Evolutionary conservation across 1,140 invertebrate species (phyloP), one percentile per base, ranked within the genome.

Genomic region (Rhizoglyphus robini): DNA sequence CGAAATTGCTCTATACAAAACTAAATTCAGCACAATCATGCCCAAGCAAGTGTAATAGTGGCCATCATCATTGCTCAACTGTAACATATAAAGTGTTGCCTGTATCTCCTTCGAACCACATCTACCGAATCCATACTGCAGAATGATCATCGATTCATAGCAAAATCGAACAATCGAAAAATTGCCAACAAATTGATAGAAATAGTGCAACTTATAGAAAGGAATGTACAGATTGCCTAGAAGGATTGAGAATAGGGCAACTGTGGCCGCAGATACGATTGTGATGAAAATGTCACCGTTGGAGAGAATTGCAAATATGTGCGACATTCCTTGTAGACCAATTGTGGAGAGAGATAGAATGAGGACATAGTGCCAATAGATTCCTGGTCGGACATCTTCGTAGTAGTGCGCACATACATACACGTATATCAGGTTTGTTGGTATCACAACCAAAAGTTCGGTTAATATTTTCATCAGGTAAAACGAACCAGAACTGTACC

Each of bases 81-180:
- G 27, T 25, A 64, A 27, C 1, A 49, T n/a, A 25, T 48, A 64
- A 13, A 64, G n/a, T 20, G 30, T 23, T 3, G 18, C 5, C 41
- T 47, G 46, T 18, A 64, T 31, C 20, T 64, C 47, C 18, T 32
- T 57, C 1, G 15, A n/a, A 47, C 41, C 15, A 64, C 63, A 64
- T 15, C 63, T 41, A 36, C 29, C 29, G 51, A 64, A 64, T 23
- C 63, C 63, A 51, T 51, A 64, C 20, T 48, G 46, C 27, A 64
- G 23, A 5, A 64, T 8, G 2, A 64, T 32, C 30, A 30, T 34
- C 2, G 38, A 27, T 64, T 64, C 63, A 32, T n/a, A 32, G 13
- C 34, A 1, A 34, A 64, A 48, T 32, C 46, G 38, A 64, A 18
- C 15, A 23, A 36, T 64, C n/a, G 47, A 51, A 15, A 64, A 25